Conservation (phyloP, 2,888 invertebrate genomes). For the Hoplodrina ambigua region DNA sequence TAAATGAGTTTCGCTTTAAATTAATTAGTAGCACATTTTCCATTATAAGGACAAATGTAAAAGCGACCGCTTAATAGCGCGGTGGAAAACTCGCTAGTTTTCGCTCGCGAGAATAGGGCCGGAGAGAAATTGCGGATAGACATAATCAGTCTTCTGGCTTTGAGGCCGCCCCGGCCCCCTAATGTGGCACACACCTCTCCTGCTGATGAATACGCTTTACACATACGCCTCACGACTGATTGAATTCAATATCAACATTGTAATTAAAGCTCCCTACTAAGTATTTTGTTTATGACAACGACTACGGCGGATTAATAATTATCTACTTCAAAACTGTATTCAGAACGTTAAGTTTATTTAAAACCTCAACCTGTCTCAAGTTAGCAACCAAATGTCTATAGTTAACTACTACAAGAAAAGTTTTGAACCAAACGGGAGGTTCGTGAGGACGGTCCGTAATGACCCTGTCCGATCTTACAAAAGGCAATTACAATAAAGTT, state of each 20-base stretch:
- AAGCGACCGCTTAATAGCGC: constrained; percentile 90
- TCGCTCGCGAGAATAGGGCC: constrained; percentile 89
- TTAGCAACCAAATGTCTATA: constrained; percentile 69
- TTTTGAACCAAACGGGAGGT: constrained; percentile 83
- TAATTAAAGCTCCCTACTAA: constrained; percentile 62
- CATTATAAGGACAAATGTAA: constrained; percentile 91
- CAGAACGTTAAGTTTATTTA: constrained; percentile 57
- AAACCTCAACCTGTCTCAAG: constrained; percentile 68
- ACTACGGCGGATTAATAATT: constrained; percentile 25
- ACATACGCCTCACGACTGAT: constrained; percentile 78
- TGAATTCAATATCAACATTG: constrained; percentile 76
- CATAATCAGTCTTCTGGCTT: constrained; percentile 91
- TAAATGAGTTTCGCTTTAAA: constrained; percentile 90
- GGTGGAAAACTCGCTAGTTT: constrained; percentile 91
- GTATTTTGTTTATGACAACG: constrained; percentile 46
- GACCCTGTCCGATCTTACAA: constrained; percentile 89
- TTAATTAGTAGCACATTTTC: constrained; percentile 91
- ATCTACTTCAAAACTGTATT: constrained; percentile 39
- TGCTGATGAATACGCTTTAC: constrained; percentile 86
- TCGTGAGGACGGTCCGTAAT: constrained; percentile 85
- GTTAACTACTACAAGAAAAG: constrained; percentile 78
- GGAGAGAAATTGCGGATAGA: constrained; percentile 90
- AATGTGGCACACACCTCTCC: constrained; percentile 87
- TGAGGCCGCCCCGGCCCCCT: constrained; percentile 88
- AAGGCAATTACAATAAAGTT: constrained; percentile 91